Evolutionary conservation across 2,797 vertebrate genomes (phyloP).

Genomic region (Melanotaenia pygmaea): DNA sequence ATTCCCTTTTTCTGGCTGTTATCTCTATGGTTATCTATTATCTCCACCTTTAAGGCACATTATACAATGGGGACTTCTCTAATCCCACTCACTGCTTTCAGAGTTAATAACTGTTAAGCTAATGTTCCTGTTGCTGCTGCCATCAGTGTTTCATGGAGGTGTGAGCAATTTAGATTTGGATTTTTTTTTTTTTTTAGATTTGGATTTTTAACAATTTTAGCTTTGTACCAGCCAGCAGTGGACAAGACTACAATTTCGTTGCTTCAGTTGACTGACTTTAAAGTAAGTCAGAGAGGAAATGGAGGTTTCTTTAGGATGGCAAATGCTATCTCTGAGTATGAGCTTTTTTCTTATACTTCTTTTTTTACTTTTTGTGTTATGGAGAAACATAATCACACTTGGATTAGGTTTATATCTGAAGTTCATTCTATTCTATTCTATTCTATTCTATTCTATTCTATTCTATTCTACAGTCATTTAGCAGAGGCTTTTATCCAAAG

Average conservation of each 20-base stretch:
- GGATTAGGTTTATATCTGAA: too few species aligned
- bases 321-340: neutral
- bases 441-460: too few species aligned
- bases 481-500: too few species aligned
- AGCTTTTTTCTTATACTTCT: neutral
- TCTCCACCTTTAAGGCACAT: conserved; percentile 16
- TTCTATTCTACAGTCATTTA: too few species aligned
- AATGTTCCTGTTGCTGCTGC: neutral
- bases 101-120: conserved; percentile 27
- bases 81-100: conserved; percentile 6
- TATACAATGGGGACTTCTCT: conserved; percentile 17
- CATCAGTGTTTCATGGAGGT: conserved; percentile 20
- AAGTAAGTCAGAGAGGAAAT: neutral
- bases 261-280: conserved; percentile 5
- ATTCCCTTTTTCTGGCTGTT: conserved; percentile 6
- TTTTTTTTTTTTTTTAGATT: too few species aligned
- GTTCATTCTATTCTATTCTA: too few species aligned
- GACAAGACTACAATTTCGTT: conserved; percentile 4
- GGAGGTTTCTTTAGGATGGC: neutral
- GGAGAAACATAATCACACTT: neutral
- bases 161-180: neutral
- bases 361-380: neutral
- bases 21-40: too few species aligned
- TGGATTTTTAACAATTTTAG: conserved; percentile 23
- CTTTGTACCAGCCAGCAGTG: neutral